These are phyloP conservation scores for Ariolimax columbianus DNA, from an alignment of 2,888 invertebrate species.

Conservation along the genomic window DNA sequence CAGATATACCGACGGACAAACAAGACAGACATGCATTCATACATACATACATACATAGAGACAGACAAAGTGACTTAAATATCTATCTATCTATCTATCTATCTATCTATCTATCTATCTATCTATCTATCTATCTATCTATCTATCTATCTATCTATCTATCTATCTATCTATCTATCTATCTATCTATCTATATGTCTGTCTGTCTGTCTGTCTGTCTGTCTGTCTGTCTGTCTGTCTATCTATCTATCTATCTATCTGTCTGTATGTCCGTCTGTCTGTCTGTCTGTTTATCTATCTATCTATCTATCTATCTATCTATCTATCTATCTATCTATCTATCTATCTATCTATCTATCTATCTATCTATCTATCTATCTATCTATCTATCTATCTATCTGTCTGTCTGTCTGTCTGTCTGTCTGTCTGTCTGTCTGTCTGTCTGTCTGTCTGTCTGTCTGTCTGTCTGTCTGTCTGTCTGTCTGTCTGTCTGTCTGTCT, in stretches of 20 bases:
- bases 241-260: too few species aligned
- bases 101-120: slow-evolving; percentile 22
- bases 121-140: slow-evolving; percentile 29
- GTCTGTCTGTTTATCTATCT: too few species aligned
- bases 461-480: not conserved
- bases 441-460: not conserved
- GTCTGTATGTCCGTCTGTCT: too few species aligned
- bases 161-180: not conserved
- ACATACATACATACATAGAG: not conserved
- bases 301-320: not conserved
- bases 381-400: too few species aligned
- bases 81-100: slow-evolving; percentile 19
- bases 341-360: slow-evolving; percentile 1
- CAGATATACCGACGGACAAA: too few species aligned
- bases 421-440: not conserved
- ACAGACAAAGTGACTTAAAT: too few species aligned
- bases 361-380: slow-evolving; percentile 14
- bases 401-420: too few species aligned
- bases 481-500: not conserved
- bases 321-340: not conserved
- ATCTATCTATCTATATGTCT: too few species aligned
- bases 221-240: too few species aligned
- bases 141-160: slow-evolving; percentile 20
- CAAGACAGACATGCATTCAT: too few species aligned
- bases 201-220: too few species aligned